Evolutionary conservation across 2,888 invertebrate genomes (phyloP).

Genomic region (Drosophila subsilvestris): DNA sequence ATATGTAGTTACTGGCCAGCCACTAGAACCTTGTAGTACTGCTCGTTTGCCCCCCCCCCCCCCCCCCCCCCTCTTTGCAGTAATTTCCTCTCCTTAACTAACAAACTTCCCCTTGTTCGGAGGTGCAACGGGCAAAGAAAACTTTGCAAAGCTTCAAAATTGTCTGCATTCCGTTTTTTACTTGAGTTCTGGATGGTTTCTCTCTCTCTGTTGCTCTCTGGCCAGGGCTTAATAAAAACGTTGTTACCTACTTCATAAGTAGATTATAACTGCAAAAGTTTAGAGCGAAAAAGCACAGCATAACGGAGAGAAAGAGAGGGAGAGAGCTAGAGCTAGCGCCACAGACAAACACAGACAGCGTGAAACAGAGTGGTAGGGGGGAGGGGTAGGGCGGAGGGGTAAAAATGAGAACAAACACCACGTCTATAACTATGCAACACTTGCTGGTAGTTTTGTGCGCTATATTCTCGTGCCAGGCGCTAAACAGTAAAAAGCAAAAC

Average conservation of each 20-base stretch:
- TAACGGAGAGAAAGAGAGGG: background rate
- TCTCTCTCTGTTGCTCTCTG: background rate
- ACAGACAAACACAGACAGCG: slow-evolving; percentile 3
- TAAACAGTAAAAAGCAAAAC: slow-evolving; percentile 52
- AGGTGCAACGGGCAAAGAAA: background rate
- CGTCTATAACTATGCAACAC: slow-evolving; percentile 69
- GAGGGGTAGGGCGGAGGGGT: slow-evolving; percentile 1
- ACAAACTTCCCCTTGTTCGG: slow-evolving; percentile 24
- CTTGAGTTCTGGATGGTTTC: background rate
- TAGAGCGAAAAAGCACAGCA: slow-evolving; percentile 28
- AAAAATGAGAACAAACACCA: slow-evolving; percentile 46
- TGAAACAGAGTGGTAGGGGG: background rate
- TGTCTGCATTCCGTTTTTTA: slow-evolving; percentile 34
- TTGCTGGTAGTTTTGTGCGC: slow-evolving; percentile 53
- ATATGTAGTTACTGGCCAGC: slow-evolving; percentile 1
- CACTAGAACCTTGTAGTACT: background rate
- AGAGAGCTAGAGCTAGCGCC: background rate
- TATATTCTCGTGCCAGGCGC: slow-evolving; percentile 17
- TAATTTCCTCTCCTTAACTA: slow-evolving; percentile 6
- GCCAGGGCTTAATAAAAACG: slow-evolving; percentile 44
- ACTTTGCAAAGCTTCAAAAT: slow-evolving; percentile 26
- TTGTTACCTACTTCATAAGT: slow-evolving; percentile 61
- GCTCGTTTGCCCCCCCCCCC: background rate
- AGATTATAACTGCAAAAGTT: slow-evolving; percentile 71
- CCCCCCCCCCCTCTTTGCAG: background rate